Conservation (phyloP, 2,888 invertebrate species). For the Coleophora deauratella region DNA sequence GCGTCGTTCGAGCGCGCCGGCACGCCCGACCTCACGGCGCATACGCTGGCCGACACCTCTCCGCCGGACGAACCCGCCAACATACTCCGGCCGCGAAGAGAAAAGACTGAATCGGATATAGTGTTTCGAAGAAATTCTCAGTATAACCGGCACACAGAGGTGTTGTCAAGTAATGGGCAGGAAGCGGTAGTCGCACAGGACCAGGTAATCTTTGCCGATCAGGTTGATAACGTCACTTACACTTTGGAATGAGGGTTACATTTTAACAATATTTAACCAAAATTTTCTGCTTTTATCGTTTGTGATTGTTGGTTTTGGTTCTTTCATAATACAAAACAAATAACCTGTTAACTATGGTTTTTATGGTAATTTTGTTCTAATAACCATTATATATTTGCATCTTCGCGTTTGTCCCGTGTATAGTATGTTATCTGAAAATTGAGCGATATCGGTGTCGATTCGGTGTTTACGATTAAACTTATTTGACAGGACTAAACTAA, state of each 20-base stretch:
- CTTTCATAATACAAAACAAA: constrained; percentile 7
- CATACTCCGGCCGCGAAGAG: constrained; percentile 81
- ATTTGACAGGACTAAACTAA: too few species aligned
- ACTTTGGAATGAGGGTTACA: constrained; percentile 62
- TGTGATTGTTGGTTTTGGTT: constrained; percentile 41
- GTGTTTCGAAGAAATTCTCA: constrained; percentile 78
- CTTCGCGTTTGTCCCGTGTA: too few species aligned
- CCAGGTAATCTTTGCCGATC: constrained; percentile 62
- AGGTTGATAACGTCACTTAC: constrained; percentile 63
- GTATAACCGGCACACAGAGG: constrained; percentile 58
- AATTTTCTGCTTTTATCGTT: constrained; percentile 34
- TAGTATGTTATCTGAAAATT: too few species aligned
- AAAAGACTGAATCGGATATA: constrained; percentile 93
- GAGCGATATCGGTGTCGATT: too few species aligned
- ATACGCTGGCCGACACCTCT: constrained; percentile 41
- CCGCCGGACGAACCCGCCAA: constrained; percentile 32
- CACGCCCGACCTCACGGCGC: constrained; percentile 53
- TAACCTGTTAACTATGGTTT: constrained; percentile 18
- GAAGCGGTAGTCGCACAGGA: constrained; percentile 72
- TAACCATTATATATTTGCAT: too few species aligned
- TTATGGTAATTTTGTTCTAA: constrained; percentile 30
- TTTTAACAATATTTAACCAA: constrained; percentile 56
- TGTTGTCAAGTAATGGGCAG: constrained; percentile 60
- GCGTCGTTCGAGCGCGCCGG: constrained; percentile 51
- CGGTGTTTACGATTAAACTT: too few species aligned